Base-by-base conservation (phyloP, 2,797 vertebrate species). In the Galago senegalensis region DNA sequence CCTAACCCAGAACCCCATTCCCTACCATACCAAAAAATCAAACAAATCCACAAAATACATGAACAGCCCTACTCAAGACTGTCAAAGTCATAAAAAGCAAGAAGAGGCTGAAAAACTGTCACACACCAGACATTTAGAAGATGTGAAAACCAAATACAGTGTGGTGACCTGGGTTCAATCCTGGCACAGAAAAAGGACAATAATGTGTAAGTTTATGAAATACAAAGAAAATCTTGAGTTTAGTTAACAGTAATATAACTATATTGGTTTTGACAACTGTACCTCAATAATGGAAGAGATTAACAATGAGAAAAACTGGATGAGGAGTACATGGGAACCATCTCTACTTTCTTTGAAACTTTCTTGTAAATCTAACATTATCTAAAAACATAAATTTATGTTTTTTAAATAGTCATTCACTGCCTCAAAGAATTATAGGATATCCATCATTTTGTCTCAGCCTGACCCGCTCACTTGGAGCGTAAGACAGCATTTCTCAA, bases 201-300 rank as follows among this genome's bases (percentile, higher is more conserved):
- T 94, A 69, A 73, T 91, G 25, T 88, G 49, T 85, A 95, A 93
- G 92, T 27, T 65, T 94, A 67, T 92, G 70, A 91, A 88, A 86
- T 17, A 79, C 29, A 79, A 73, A 82, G 77, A 90, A 89, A 92
- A 87, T 69, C 46, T 89, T n/a, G 63, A 60, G 14, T 85, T 93
- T 40, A 53, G 67, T 75, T 77, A 92, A 84, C 46, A 58, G 56
- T 11, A 29, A 46, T 70, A 2, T 76, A 83, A 49, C 27, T 53
- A 92, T 29, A 43, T 58, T 70, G 21, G n/a, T 76, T 85, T 93
- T 94, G 61, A 87, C 67, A 84, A 81, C 87, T 53, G 25, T 29
- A 21, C 61, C 25, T 3, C 37, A 43, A 29, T 72, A 81, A 89
- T 43, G 8, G 86, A 81, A 79, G 31, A 89, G 29, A n/a, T 69